A percentile compares a stretch with the other conserved stretches of the same genome.
phyloP scores from a whole-genome alignment of 37 sponge, comb jelly and placozoan genomes.

The Mnemiopsis leidyi region DNA sequence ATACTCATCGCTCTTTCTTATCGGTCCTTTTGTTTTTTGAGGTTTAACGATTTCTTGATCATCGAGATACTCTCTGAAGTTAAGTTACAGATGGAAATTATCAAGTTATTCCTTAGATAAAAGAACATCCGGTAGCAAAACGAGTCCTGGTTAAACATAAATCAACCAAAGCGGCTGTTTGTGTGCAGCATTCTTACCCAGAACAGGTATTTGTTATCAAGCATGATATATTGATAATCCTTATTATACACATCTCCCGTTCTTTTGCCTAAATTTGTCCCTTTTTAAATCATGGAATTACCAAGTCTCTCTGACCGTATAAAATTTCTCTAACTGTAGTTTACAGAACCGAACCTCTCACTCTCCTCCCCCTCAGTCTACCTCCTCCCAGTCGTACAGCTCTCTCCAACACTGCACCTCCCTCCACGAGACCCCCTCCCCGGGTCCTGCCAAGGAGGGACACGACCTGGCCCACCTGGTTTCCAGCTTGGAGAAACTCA shows the following conservation, averaged over 20 bases:
- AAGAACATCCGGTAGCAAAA: conserved; percentile 47
- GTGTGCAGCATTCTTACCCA: background rate
- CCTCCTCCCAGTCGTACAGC: background rate
- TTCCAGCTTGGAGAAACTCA: conserved; percentile 19
- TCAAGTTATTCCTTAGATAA: background rate
- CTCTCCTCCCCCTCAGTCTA: background rate
- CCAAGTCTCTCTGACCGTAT: background rate
- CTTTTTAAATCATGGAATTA: too few relatives aligned
- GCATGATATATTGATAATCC: too few relatives aligned
- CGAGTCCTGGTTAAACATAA: conserved; percentile 42
- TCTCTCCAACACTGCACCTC: background rate
- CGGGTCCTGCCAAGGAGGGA: conserved; percentile 39
- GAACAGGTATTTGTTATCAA: conserved; percentile 16
- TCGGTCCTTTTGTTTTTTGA: too few relatives aligned
- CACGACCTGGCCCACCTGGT: conserved; percentile 50
- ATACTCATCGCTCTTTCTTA: too few relatives aligned
- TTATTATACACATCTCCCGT: too few relatives aligned
- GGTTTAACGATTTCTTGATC: too few relatives aligned
- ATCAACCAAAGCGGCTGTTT: background rate
- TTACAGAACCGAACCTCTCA: too few relatives aligned
- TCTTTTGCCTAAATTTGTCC: too few relatives aligned
- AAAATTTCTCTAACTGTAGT: background rate
- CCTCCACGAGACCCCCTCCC: background rate
- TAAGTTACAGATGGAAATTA: background rate
- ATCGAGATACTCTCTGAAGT: too few relatives aligned